These are phyloP conservation scores for Budorcas taxicolor DNA, from an alignment of 2,113 vertebrate genomes.

Conservation along the genomic window DNA sequence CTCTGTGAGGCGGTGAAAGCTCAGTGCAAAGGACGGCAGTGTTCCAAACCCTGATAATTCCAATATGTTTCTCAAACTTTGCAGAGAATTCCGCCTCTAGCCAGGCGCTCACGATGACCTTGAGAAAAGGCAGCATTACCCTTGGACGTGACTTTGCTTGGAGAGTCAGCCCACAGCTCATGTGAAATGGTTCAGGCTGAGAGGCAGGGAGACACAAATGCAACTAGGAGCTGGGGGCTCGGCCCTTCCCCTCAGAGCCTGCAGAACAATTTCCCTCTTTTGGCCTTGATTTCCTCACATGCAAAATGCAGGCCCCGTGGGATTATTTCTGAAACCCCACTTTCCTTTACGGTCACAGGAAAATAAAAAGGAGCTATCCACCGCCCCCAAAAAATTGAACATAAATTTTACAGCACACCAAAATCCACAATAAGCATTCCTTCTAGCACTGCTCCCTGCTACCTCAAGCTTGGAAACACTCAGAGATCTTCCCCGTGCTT, in stretches of 20 bases:
- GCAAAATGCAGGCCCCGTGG: neutral
- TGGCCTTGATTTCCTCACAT: neutral
- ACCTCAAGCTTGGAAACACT: neutral
- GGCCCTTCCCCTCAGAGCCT: neutral
- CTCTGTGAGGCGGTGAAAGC: constrained; percentile 33
- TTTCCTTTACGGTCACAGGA: neutral
- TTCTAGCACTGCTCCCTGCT: neutral
- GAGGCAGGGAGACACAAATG: neutral
- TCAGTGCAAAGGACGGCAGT: neutral
- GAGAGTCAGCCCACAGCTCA: neutral
- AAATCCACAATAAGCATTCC: neutral
- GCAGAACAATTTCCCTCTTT: neutral
- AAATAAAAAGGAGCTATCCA: neutral
- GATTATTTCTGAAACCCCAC: neutral
- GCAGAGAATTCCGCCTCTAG: neutral
- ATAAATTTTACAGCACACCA: neutral
- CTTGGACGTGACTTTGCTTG: neutral
- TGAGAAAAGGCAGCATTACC: neutral
- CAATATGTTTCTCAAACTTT: constrained; percentile 23
- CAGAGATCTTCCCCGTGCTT: neutral
- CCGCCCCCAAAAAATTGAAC: fast-evolving
- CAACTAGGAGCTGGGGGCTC: neutral
- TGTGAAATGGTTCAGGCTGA: neutral
- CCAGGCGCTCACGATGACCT: neutral
- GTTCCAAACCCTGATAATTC: constrained; percentile 57